Conservation (phyloP, 1,140 invertebrate genomes). For the Penaeus chinensis region DNA sequence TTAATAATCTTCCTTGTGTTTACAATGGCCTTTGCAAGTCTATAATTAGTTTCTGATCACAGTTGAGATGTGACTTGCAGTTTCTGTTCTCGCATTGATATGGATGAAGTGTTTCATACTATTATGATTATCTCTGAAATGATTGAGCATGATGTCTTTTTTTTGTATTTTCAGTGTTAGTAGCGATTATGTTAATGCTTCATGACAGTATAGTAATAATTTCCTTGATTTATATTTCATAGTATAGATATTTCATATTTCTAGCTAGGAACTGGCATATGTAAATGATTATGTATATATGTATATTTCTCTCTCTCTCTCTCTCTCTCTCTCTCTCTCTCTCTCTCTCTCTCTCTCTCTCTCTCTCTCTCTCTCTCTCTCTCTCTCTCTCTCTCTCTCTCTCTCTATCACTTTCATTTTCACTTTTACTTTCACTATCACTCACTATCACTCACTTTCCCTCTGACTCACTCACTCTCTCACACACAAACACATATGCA, state of each 20-base stretch:
- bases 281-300: background rate
- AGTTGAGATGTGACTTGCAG: background rate
- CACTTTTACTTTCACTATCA: background rate
- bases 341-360: background rate
- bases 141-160: too few species aligned
- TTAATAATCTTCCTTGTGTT: background rate
- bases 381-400: constrained; percentile 26
- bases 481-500: too few species aligned
- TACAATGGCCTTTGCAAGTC: background rate
- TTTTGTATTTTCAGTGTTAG: too few species aligned
- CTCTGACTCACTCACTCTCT: background rate
- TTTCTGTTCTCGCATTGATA: background rate
- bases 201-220: too few species aligned
- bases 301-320: too few species aligned
- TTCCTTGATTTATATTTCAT: background rate
- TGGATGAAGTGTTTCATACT: background rate
- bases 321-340: too few species aligned
- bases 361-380: background rate
- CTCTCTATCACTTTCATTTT: background rate
- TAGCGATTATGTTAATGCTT: too few species aligned
- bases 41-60: background rate
- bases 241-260: background rate
- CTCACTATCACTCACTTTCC: background rate
- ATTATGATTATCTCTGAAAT: background rate
- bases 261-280: too few species aligned